Evolutionary conservation across 2,113 vertebrate species (phyloP).

Genomic region (Tringa solitaria): DNA sequence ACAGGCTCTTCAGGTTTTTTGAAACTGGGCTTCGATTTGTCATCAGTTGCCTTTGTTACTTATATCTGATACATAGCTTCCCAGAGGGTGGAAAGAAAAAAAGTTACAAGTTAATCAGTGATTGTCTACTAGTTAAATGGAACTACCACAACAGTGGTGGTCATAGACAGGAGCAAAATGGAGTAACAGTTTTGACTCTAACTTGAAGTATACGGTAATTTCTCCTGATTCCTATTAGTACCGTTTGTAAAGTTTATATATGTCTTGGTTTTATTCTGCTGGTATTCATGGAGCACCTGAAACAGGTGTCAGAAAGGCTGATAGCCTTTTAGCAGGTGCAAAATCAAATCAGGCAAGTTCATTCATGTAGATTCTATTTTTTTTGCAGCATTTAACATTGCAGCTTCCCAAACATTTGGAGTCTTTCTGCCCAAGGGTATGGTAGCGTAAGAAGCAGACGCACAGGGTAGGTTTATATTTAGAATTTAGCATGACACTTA

Average conservation of each 20-base stretch:
- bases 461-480: neutral
- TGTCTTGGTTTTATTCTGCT: conserved; percentile 14
- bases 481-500: neutral
- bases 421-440: neutral
- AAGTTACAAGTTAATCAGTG: neutral
- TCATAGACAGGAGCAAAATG: neutral
- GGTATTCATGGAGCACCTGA: neutral
- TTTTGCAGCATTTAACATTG: conserved; percentile 18
- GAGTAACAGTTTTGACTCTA: neutral
- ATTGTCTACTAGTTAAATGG: neutral
- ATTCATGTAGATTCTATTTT: neutral
- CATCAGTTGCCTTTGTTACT: rapidly evolving
- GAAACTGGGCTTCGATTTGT: neutral
- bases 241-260: neutral
- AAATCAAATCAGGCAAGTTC: conserved; percentile 31
- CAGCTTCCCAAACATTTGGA: neutral
- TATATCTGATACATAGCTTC: neutral
- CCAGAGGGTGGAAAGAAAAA: neutral
- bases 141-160: rapidly evolving
- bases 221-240: neutral
- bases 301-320: conserved; percentile 5
- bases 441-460: neutral
- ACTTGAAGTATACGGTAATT: neutral
- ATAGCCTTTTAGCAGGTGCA: conserved; percentile 2
- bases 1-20: neutral